phyloP scores from a whole-genome alignment of 2,888 invertebrate genomes.

The Troilus luridus region DNA sequence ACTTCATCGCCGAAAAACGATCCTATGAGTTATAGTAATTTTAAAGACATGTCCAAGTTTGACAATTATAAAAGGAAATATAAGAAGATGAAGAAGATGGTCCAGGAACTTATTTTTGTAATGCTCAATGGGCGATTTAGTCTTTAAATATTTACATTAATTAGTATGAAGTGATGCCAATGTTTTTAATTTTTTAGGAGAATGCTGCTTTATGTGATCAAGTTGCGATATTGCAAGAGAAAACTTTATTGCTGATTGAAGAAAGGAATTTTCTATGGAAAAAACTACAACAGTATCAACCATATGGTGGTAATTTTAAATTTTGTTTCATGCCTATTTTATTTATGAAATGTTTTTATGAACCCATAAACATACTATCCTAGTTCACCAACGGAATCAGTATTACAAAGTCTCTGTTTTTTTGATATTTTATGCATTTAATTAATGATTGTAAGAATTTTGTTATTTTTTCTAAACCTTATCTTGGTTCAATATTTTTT shows the following conservation, averaged over 20 bases:
- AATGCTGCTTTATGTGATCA: conserved; percentile 91
- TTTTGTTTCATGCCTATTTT: neutral
- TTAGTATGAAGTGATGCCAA: conserved; percentile 62
- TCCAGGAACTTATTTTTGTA: conserved; percentile 79
- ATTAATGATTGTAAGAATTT: no score
- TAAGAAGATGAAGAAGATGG: conserved; percentile 75
- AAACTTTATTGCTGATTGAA: conserved; percentile 83
- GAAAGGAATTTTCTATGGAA: conserved; percentile 85
- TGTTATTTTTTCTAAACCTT: no score
- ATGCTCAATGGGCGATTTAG: conserved; percentile 68
- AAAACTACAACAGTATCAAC: conserved; percentile 81
- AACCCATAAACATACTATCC: neutral
- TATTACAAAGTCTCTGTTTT: neutral
- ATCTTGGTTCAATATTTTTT: no score
- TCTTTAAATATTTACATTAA: conserved; percentile 8
- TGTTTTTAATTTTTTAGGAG: conserved; percentile 73
- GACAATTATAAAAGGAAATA: conserved; percentile 77
- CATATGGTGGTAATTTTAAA: conserved; percentile 62
- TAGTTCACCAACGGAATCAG: neutral
- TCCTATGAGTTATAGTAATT: conserved; percentile 14
- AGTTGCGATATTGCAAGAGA: conserved; percentile 87
- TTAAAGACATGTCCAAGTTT: conserved; percentile 69
- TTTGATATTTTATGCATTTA: no score
- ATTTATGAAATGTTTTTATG: neutral
- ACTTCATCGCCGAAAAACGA: conserved; percentile 48